Evolutionary conservation across 2,797 vertebrate genomes (phyloP), one percentile per base, ranked within the genome.

Genomic region (Macroramphosus scolopax): DNA sequence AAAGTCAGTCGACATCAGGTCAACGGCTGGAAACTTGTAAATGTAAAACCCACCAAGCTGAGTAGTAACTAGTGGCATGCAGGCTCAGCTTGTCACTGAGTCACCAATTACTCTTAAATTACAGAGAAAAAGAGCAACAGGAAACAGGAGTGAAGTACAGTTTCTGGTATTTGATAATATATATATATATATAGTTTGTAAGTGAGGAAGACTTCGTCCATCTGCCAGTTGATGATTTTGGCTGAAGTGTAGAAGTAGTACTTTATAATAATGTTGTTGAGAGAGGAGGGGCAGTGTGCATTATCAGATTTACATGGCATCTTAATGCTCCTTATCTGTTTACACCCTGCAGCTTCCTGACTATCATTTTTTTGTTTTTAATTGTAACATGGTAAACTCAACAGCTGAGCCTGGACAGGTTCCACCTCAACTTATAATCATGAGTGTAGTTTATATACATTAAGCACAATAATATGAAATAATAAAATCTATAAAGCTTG

Each of bases 201-300:
- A n/a, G n/a, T n/a, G n/a, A 17, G 6, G 17, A 45, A 12, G 16
- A 1, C 14, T 47, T 31, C 8, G 12, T 33, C 17, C 32, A 9
- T 41, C 9, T 5, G 30, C 11, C 24, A 25, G 34, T 33, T 51
- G 42, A 42, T 24, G 38, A 32, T n/a, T n/a, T n/a, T 62, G 37
- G 58, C 24, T 25, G 65, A 54, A 16, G 37, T 67, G 36, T 14
- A 68, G 59, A 67, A 48, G 30, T 42, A 49, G 32, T 44, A 41
- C 51, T 78, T 18, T 44, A 43, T 46, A 75, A 60, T 66, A 76
- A 71, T 80, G 72, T 48, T 76, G 80, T 75, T 56, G 78, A 65
- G 59, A 63, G 42, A 65, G 49, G 31, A 54, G 46, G 25, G 51
- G 60, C 48, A 56, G 8, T 3, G 8, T 38, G 42, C 36, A 42